phyloP scores from a whole-genome alignment of 2,888 invertebrate genomes.

The Torymus auratus region DNA sequence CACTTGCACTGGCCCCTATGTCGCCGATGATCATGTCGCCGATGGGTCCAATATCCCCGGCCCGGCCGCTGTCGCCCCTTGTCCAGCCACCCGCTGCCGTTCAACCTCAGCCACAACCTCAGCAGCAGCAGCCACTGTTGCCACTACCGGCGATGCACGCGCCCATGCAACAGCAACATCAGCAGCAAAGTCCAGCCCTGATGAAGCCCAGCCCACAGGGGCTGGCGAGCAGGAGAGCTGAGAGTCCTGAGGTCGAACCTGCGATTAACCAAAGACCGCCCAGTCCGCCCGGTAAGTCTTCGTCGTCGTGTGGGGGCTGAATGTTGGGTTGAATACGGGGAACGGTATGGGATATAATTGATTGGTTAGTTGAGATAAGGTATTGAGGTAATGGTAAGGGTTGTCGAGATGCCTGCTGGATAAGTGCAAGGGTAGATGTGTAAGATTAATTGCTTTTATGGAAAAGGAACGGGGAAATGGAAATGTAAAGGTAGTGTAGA shows the following conservation, averaged over 20 bases:
- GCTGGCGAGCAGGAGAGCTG: conserved; percentile 9
- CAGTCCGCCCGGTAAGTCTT: conserved; percentile 66
- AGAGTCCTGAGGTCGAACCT: conserved; percentile 50
- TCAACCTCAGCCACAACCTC: conserved; percentile 34
- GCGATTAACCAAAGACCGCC: conserved; percentile 67
- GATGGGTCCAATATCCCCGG: conserved; percentile 63
- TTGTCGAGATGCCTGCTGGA: too few relatives aligned
- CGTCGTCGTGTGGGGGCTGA: too few relatives aligned
- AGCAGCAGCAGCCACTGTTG: too few relatives aligned
- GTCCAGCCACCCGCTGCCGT: conserved; percentile 59
- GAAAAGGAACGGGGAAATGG: too few relatives aligned
- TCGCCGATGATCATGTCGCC: conserved; percentile 72
- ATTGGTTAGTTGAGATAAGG: too few relatives aligned
- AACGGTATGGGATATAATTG: too few relatives aligned
- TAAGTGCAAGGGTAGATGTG: too few relatives aligned
- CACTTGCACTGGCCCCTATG: conserved; percentile 78
- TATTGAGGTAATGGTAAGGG: too few relatives aligned
- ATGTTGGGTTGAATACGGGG: too few relatives aligned
- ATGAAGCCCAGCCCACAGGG: not conserved
- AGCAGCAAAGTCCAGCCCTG: conserved; percentile 20
- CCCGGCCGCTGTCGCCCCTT: conserved; percentile 48
- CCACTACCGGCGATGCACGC: conserved; percentile 46
- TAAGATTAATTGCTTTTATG: too few relatives aligned
- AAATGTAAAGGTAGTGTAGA: too few relatives aligned
- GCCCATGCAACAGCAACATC: conserved; percentile 43